Evolutionary conservation across 2,113 vertebrate species (phyloP), one percentile per base, ranked within the genome.

Genomic region (Lophius piscatorius): DNA sequence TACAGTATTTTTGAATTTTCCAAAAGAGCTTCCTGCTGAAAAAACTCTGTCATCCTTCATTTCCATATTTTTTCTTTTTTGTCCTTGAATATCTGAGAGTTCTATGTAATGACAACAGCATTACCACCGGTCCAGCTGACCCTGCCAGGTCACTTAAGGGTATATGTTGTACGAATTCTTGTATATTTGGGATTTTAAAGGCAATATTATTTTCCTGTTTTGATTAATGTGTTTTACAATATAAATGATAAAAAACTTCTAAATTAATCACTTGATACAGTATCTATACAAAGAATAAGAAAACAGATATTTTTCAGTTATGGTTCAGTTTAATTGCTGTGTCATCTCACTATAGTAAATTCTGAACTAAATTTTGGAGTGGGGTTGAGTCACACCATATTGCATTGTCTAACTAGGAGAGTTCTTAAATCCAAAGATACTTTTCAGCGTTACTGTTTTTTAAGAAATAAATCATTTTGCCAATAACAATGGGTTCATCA

Each of bases 111-210:
- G n/a, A n/a, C n/a, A n/a, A n/a, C n/a, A n/a, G n/a, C n/a, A 35
- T 45, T 56, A 22, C 12, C 31, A 40, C 12, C 33, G 28, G 34
- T 40, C 1, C 44, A 45, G 39, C 46, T 39, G 59, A 76, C 48
- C 54, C 54, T 31, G 0, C 24, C 14, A 23, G 40, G 48, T 63
- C 67, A 34, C n/a, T 5, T 22, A 33, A 36, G 56, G 28, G 14
- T n/a, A n/a, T 14, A 42, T 31, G 40, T 24, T 22, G 49, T 5
- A 13, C 48, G 35, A 55, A n/a, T 78, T 47, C 68, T 75, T 63
- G 42, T 18, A 68, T 70, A 41, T 44, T 63, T 38, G 20, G 73
- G 73, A 77, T 87, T 82, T 87, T 75, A 68, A 79, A 59, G 63
- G 68, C 70, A 63, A 17, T 2, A 26, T 58, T 74, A 76, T 79